Percentiles rank a stretch among this genome's conserved stretches.
Evolutionary conservation across 1,140 invertebrate genomes (phyloP).

Genomic region (Drosophila pseudoananassae): DNA sequence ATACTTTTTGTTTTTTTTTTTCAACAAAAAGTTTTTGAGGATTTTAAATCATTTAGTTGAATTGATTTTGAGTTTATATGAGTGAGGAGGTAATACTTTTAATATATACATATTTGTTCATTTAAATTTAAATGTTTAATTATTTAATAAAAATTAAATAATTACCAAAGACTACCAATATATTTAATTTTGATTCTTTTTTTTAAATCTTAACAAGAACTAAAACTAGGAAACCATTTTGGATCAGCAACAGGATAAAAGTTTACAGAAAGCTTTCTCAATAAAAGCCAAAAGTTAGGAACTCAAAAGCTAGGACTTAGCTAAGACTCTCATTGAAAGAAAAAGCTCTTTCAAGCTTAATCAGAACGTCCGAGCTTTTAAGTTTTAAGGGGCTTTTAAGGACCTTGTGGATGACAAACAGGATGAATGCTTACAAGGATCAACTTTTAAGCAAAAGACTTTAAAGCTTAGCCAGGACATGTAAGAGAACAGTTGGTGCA

Average conservation of each 20-base stretch:
- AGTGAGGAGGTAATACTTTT: too few relatives aligned
- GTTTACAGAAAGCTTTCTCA: neutral
- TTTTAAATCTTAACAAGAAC: neutral
- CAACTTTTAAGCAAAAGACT: neutral
- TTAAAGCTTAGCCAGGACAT: neutral
- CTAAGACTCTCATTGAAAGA: neutral
- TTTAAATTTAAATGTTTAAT: too few relatives aligned
- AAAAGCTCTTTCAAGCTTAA: neutral
- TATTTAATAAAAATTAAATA: too few relatives aligned
- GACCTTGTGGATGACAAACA: neutral
- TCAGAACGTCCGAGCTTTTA: neutral
- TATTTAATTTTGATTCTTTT: neutral
- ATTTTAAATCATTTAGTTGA: neutral
- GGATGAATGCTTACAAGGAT: neutral
- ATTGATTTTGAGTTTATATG: neutral
- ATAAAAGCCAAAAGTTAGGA: neutral
- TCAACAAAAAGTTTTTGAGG: neutral
- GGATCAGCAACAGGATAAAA: neutral
- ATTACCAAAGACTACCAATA: too few relatives aligned
- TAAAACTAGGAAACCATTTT: neutral
- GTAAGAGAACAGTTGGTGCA: neutral
- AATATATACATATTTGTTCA: too few relatives aligned
- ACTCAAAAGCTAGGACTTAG: neutral
- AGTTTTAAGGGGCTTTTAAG: neutral
- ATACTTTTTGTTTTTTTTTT: neutral